phyloP scores from a whole-genome alignment of 2,888 invertebrate genomes.

The Tipula unca region DNA sequence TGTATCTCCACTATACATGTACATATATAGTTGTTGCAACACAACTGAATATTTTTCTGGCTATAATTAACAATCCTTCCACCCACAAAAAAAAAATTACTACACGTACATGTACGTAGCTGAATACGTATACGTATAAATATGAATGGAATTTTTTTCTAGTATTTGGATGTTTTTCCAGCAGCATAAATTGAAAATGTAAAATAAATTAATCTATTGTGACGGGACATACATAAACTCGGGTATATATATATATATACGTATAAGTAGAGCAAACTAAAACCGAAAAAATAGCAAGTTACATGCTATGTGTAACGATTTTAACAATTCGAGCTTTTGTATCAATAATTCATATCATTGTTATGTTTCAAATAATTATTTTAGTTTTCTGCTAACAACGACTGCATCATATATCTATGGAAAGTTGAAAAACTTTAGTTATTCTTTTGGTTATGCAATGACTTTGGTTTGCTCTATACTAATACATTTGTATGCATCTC shows the following conservation, averaged over 20 bases:
- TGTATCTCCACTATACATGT: neutral
- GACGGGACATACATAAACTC: too few relatives aligned
- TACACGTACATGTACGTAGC: neutral
- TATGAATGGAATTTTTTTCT: neutral
- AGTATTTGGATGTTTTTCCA: neutral
- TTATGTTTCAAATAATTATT: neutral
- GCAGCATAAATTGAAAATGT: neutral
- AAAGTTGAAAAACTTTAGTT: too few relatives aligned
- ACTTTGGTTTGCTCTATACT: too few relatives aligned
- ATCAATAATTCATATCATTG: neutral
- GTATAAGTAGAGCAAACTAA: neutral
- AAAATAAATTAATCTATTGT: neutral
- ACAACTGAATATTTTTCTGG: neutral
- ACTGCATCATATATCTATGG: too few relatives aligned
- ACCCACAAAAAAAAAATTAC: neutral
- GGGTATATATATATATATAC: too few relatives aligned
- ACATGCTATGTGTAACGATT: neutral
- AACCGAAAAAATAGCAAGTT: neutral
- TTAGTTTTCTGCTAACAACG: neutral
- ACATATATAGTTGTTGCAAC: neutral
- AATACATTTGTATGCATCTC: too few relatives aligned
- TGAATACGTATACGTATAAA: neutral
- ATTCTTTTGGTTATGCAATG: too few relatives aligned
- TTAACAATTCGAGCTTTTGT: neutral
- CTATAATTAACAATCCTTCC: neutral